Percentiles rank a stretch among this genome's conserved stretches.
Conservation (phyloP, 2,797 vertebrate species). For the Anguilla pacifica region DNA sequence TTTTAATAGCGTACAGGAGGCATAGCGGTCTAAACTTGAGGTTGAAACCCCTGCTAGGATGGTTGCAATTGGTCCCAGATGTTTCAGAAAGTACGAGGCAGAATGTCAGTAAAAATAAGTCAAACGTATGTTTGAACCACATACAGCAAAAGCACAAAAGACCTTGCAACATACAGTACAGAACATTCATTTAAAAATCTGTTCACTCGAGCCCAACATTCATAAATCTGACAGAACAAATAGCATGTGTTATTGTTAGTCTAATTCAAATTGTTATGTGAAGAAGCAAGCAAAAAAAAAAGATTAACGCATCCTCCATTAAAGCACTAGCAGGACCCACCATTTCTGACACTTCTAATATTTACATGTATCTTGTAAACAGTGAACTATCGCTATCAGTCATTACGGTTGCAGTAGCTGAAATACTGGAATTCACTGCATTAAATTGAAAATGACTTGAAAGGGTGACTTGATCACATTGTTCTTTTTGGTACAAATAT, state of each 20-base stretch:
- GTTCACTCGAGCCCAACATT: neutral
- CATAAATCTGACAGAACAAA: conserved; percentile 3
- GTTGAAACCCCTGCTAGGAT: neutral
- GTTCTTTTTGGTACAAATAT: neutral
- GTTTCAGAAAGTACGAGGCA: conserved; percentile 4
- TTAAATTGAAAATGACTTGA: neutral
- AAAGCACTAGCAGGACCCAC: neutral
- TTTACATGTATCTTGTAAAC: neutral
- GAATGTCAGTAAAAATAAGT: neutral
- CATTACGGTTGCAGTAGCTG: neutral
- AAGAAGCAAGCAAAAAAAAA: neutral
- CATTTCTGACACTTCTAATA: neutral
- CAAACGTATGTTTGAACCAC: neutral
- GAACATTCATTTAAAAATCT: neutral
- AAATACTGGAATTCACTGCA: neutral
- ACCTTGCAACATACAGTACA: neutral
- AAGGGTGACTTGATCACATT: neutral
- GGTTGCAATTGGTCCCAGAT: neutral
- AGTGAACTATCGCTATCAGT: neutral
- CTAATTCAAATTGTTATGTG: neutral
- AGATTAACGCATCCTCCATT: neutral
- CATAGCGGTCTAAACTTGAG: neutral
- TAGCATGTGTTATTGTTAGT: neutral
- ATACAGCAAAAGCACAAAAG: neutral
- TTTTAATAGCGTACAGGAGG: neutral